Evolutionary conservation across 2,797 vertebrate genomes (phyloP), one percentile per base, ranked within the genome.

Genomic region (Zenarchopterus dispar): DNA sequence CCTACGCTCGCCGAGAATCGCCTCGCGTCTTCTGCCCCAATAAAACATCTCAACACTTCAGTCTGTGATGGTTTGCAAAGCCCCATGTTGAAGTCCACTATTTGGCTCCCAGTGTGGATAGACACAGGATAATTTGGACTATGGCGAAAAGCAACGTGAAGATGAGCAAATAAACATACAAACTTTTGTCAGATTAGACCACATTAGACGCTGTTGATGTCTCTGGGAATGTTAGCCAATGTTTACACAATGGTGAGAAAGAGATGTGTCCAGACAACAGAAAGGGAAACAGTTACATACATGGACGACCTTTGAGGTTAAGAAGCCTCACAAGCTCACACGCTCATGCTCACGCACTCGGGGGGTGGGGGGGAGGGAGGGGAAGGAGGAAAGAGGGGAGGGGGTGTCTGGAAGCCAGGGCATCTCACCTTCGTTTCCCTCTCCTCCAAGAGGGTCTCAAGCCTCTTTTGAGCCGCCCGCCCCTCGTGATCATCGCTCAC

Each of bases 401-500:
- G 59, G 63, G 75, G 49, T 36, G 49, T 55, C 61, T 16, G 41
- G 49, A 63, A 47, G 70, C 59, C 18, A 18, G 51, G 81, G 83
- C 76, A 56, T 90, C 97, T 96, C 95, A 99, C 98, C 97, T 99
- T 99, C 80, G 97, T 97, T 62, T 99, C 98, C 31, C 93, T 93
- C 90, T 99, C 98, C 91, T 99, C 98, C 93, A 99, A 78, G 39
- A 99, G 94, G 0, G 97, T 99, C 93, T 99, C 98, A 41, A 99
- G 94, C 82, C 96, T 96, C 92, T 99, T 99, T 73, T 99, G 98
- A 18, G 97, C 96, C 0, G 98, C 98, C 16, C 98, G 94, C 65
- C 98, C 98, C 89, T 99, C 97, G 4, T 99, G 98, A 92, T 99
- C 97, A 5, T 99, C 97, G 0, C 97, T 99, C 82, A 98, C 96